Evolutionary conservation across 2,888 invertebrate species (phyloP).

Genomic region (Elegia similella): DNA sequence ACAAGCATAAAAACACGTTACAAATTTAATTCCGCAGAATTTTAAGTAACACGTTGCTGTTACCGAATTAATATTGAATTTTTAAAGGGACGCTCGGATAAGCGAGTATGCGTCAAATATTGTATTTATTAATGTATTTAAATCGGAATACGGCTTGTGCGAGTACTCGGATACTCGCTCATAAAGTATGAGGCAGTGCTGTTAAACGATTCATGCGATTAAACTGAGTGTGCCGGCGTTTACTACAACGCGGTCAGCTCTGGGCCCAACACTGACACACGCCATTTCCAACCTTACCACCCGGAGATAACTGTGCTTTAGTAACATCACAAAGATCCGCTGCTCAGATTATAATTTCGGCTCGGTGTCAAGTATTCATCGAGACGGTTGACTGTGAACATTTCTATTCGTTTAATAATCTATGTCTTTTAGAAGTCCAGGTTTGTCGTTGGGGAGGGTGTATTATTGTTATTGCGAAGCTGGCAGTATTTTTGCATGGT

Average conservation of each 20-base stretch:
- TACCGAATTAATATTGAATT: slow-evolving; percentile 52
- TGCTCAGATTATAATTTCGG: slow-evolving; percentile 19
- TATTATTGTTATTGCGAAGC: slow-evolving; percentile 1
- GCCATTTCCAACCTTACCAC: slow-evolving; percentile 3
- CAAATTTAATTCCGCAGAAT: slow-evolving; percentile 44
- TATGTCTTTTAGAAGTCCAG: slow-evolving; percentile 13
- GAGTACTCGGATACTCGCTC: slow-evolving; percentile 42
- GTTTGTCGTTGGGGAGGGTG: not conserved
- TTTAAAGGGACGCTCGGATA: slow-evolving; percentile 48
- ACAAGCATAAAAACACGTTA: slow-evolving; percentile 9
- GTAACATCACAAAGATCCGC: not conserved
- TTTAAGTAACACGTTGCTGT: slow-evolving; percentile 48
- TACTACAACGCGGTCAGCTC: slow-evolving; percentile 12
- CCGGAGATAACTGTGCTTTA: not conserved
- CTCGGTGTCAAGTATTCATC: slow-evolving; percentile 19
- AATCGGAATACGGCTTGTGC: slow-evolving; percentile 50
- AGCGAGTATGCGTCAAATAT: slow-evolving; percentile 56
- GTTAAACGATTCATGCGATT: slow-evolving; percentile 39
- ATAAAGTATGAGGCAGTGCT: slow-evolving; percentile 44
- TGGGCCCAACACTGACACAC: not conserved
- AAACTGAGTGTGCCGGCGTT: slow-evolving; percentile 22
- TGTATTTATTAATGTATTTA: slow-evolving; percentile 56
- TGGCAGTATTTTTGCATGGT: slow-evolving; percentile 1
- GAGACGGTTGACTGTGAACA: slow-evolving; percentile 14
- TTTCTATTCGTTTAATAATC: slow-evolving; percentile 18